These are phyloP conservation scores for Melanostoma scalare DNA, from an alignment of 2,888 invertebrate species.

Conservation along the genomic window DNA sequence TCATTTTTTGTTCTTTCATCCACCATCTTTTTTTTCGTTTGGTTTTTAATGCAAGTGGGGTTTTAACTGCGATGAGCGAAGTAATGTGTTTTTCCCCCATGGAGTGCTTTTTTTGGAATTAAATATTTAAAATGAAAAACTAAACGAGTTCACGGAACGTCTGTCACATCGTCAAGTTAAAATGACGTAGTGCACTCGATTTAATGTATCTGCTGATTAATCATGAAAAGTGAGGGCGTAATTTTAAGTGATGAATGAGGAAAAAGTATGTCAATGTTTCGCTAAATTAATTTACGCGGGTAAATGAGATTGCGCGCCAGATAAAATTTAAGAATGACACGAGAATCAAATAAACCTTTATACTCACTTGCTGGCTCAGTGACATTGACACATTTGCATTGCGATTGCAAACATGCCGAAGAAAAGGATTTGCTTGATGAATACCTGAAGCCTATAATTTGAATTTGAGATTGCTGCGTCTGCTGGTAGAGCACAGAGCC, in stretches of 20 bases:
- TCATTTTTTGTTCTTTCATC: neutral
- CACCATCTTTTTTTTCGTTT: neutral
- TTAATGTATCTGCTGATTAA: constrained; percentile 40
- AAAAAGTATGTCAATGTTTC: constrained; percentile 65
- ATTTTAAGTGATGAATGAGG: constrained; percentile 23
- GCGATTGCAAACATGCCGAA: neutral
- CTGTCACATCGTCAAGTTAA: neutral
- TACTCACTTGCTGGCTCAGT: neutral
- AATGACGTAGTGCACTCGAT: neutral
- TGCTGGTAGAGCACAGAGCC: neutral
- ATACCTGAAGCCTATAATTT: neutral
- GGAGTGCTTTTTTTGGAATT: neutral
- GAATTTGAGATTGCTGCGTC: neutral
- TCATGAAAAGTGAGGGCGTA: constrained; percentile 29
- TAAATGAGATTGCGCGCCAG: constrained; percentile 45
- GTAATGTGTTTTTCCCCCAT: neutral
- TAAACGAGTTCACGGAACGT: neutral
- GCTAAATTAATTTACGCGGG: constrained; percentile 53
- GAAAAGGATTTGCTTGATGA: neutral
- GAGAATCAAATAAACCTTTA: neutral
- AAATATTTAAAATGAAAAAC: constrained; percentile 4
- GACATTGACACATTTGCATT: constrained; percentile 24
- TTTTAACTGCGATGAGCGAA: neutral
- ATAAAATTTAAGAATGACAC: constrained; percentile 36
- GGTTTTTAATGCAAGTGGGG: neutral